Evolutionary conservation across 2,113 vertebrate species (phyloP).

Genomic region (Calidris pygmaea): DNA sequence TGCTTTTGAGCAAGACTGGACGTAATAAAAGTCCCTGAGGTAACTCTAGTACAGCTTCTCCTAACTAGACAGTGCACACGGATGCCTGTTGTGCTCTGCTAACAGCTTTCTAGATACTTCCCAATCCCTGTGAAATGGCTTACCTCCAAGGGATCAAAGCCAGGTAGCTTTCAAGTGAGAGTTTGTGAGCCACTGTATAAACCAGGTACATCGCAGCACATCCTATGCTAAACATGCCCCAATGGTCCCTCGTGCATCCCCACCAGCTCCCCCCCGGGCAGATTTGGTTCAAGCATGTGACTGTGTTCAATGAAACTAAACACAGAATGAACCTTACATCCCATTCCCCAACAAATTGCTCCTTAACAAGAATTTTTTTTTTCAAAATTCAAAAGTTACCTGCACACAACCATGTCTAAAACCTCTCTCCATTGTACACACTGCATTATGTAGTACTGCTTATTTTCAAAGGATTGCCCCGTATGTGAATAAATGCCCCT

Average conservation of each 20-base stretch:
- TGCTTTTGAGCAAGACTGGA: neutral
- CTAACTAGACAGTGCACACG: neutral
- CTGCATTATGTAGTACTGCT: neutral
- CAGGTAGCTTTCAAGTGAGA: neutral
- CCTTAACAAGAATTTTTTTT: neutral
- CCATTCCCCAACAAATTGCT: neutral
- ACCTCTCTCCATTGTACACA: neutral
- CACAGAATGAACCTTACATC: neutral
- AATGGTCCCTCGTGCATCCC: rapidly evolving
- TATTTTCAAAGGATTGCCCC: neutral
- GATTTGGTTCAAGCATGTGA: neutral
- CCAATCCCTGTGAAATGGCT: neutral
- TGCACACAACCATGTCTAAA: neutral
- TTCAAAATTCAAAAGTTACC: neutral
- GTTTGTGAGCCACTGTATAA: neutral
- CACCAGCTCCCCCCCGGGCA: neutral
- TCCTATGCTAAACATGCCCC: rapidly evolving
- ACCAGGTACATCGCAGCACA: neutral
- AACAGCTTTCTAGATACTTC: neutral
- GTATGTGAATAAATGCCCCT: neutral
- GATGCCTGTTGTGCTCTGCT: neutral
- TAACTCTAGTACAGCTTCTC: neutral
- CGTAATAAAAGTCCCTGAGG: neutral
- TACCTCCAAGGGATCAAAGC: neutral
- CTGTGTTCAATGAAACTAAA: neutral